Percentiles rank a stretch among this genome's conserved stretches.
Evolutionary conservation across 2,888 invertebrate genomes (phyloP).

Genomic region (Labia minor): DNA sequence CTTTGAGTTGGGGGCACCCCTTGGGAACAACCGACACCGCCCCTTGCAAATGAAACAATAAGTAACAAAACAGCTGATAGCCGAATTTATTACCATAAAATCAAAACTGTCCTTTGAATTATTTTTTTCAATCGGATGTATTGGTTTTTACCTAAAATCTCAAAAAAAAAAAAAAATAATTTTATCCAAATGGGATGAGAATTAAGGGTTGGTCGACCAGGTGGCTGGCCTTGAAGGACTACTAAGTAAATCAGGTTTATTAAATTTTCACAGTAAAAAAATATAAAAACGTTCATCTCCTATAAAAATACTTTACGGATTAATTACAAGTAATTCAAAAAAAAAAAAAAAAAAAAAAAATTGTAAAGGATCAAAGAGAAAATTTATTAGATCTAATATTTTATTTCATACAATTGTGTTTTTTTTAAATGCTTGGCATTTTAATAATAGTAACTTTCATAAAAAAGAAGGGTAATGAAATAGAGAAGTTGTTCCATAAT

Average conservation of each 20-base stretch:
- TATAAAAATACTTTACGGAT: no score
- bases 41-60: constrained; percentile 8
- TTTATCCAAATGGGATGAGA: not conserved
- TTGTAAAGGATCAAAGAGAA: no score
- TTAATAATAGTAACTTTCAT: no score
- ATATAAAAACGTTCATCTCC: not conserved
- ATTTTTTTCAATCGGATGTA: not conserved
- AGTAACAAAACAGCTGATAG: constrained; percentile 13
- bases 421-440: no score
- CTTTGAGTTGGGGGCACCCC: not conserved
- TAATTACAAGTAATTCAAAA: no score
- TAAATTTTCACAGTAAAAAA: not conserved
- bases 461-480: no score
- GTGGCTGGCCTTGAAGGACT: not conserved
- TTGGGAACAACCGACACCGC: constrained; percentile 13
- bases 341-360: no score
- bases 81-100: constrained; percentile 13
- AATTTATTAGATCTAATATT: no score
- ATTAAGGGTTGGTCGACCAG: not conserved
- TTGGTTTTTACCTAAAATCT: not conserved
- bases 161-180: not conserved
- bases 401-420: no score
- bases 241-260: not conserved
- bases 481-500: no score
- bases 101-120: not conserved